Conservation (phyloP, 2,888 invertebrate species). For the Arge pagana region DNA sequence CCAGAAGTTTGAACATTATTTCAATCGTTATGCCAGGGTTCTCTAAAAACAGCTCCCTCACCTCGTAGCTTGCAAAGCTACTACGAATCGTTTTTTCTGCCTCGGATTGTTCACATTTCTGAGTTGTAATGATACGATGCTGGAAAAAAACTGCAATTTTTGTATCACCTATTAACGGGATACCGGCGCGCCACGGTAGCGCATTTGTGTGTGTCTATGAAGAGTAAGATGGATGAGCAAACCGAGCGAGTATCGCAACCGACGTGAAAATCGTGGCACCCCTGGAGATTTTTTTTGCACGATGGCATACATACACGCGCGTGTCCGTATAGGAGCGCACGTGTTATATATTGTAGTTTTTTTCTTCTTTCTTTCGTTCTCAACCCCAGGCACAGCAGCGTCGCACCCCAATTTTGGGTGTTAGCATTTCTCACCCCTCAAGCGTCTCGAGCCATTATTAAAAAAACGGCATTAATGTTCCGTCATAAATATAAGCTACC, state of each 20-base stretch:
- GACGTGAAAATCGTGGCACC: neutral
- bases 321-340: neutral
- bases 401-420: constrained; percentile 23
- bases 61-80: no score
- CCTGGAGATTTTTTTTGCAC: neutral
- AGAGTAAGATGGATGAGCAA: neutral
- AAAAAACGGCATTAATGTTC: constrained; percentile 46
- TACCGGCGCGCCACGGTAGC: no score
- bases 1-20: no score
- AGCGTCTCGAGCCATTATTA: constrained; percentile 25
- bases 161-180: no score
- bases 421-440: constrained; percentile 20
- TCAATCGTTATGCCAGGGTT: no score
- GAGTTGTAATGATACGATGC: no score
- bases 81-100: no score
- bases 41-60: no score
- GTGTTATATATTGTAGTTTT: neutral
- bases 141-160: no score
- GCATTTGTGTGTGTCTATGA: neutral
- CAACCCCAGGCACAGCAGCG: neutral
- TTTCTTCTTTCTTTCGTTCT: constrained; percentile 15
- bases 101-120: no score
- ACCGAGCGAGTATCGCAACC: neutral
- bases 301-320: neutral
- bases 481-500: constrained; percentile 45